Percentiles rank a stretch among this genome's conserved stretches.
Conservation (phyloP, 2,888 invertebrate species). For the Lissonota sp. region DNA sequence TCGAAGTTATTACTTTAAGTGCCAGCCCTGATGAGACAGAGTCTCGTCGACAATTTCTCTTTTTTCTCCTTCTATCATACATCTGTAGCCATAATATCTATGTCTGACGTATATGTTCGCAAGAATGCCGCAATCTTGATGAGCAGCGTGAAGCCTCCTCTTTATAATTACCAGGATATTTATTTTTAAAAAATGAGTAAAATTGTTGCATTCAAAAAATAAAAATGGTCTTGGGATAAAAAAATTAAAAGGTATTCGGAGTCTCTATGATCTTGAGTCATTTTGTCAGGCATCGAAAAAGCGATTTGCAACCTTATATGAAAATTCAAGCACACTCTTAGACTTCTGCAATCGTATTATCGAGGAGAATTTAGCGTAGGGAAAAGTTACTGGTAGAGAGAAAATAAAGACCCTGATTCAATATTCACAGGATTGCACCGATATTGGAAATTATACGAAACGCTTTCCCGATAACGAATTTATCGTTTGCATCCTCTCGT, state of each 20-base stretch:
- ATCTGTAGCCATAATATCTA: too few species aligned
- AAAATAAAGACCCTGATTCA: too few species aligned
- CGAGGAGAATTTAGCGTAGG: not conserved
- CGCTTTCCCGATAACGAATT: not conserved
- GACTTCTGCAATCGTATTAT: constrained; percentile 10
- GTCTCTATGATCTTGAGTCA: not conserved
- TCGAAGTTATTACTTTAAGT: constrained; percentile 57
- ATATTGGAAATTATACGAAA: not conserved
- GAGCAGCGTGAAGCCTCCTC: too few species aligned
- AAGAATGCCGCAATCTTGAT: not conserved
- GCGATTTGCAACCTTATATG: too few species aligned
- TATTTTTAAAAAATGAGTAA: too few species aligned
- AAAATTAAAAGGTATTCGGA: too few species aligned
- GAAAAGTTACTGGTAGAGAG: too few species aligned
- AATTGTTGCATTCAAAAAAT: too few species aligned
- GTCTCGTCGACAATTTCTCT: constrained; percentile 20
- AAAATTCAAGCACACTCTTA: not conserved
- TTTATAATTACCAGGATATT: too few species aligned
- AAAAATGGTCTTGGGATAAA: too few species aligned
- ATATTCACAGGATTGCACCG: not conserved
- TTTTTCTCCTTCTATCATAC: too few species aligned
- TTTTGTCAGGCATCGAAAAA: constrained; percentile 6
- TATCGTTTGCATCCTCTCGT: not conserved
- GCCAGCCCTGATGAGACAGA: constrained; percentile 43
- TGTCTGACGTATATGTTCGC: too few species aligned